Percentiles rank a stretch among this genome's conserved stretches.
These are phyloP conservation scores for Hofmannophila pseudospretella DNA, from an alignment of 2,888 invertebrate species.

Conservation along the genomic window DNA sequence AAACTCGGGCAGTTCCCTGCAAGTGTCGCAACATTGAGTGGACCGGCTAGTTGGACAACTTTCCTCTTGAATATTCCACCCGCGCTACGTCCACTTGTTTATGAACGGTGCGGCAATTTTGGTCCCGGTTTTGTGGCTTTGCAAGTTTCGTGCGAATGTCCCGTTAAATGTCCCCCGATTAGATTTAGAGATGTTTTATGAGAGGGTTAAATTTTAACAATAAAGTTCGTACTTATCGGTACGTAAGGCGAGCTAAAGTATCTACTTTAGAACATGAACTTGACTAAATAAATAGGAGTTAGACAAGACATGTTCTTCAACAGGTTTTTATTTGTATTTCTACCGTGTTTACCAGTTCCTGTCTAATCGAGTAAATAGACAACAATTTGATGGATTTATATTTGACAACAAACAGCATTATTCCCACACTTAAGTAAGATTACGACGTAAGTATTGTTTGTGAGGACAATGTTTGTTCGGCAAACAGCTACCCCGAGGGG, in stretches of 20 bases:
- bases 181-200: constrained; percentile 47
- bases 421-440: constrained; percentile 50
- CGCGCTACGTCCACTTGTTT: constrained; percentile 56
- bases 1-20: constrained; percentile 64
- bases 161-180: constrained; percentile 48
- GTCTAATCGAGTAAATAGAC: constrained; percentile 6
- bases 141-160: constrained; percentile 56
- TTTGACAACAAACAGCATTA: constrained; percentile 16
- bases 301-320: neutral
- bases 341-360: neutral
- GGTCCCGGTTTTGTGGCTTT: constrained; percentile 54
- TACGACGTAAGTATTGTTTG: constrained; percentile 58
- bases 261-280: too few species aligned
- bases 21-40: constrained; percentile 63
- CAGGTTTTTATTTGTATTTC: neutral
- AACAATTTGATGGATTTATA: constrained; percentile 14
- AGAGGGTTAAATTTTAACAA: constrained; percentile 23
- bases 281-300: too few species aligned
- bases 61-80: constrained; percentile 72
- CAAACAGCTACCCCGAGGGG: constrained; percentile 38
- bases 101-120: constrained; percentile 51
- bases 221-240: constrained; percentile 11
- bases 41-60: constrained; percentile 49
- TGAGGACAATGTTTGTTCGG: constrained; percentile 63
- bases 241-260: too few species aligned